Evolutionary conservation across 2,888 invertebrate species (phyloP), one percentile per base, ranked within the genome.

Genomic region (Theristus sp.): DNA sequence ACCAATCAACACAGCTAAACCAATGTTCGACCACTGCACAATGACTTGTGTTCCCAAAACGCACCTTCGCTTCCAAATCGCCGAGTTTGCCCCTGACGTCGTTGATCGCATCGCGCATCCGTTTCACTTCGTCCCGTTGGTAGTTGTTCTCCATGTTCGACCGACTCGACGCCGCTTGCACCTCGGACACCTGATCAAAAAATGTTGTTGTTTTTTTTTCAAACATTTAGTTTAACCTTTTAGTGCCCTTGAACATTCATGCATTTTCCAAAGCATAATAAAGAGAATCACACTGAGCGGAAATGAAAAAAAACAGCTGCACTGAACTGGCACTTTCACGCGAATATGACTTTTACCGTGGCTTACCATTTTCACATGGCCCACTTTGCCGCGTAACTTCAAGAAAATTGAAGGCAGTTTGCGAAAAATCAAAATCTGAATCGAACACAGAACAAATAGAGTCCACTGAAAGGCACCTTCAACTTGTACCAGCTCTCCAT

Each of bases 401-500:
- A 38, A 49, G n/a, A n/a, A 49, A 49, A 49, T 49, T 49, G 13
- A 49, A 49, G 20, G 6, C n/a, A 17, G 6, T n/a, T n/a, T 13
- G 6, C 17, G 10, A 38, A 38, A 38, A 6, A 6, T 38, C 38
- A 38, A 38, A 38, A 38, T 38, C 38, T n/a, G n/a, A n/a, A n/a
- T n/a, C n/a, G n/a, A n/a, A n/a, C n/a, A n/a, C n/a, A n/a, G n/a
- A n/a, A n/a, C n/a, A n/a, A n/a, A n/a, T n/a, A n/a, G n/a, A n/a
- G n/a, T n/a, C 38, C n/a, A n/a, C n/a, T n/a, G n/a, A 52, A 52
- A 52, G 10, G 25, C 64, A 78, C 77, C 76, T 79, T 79, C 65
- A 77, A 72, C 67, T 77, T 77, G 73, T 79, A 79, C 75, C 75
- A 78, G 58, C 73, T 73, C 67, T 79, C 79, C 72, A 79, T 74